A percentile compares a stretch with the other conserved stretches of the same genome.
These are phyloP conservation scores for Natrix natrix DNA, from an alignment of 2,797 vertebrate species.

Conservation along the genomic window DNA sequence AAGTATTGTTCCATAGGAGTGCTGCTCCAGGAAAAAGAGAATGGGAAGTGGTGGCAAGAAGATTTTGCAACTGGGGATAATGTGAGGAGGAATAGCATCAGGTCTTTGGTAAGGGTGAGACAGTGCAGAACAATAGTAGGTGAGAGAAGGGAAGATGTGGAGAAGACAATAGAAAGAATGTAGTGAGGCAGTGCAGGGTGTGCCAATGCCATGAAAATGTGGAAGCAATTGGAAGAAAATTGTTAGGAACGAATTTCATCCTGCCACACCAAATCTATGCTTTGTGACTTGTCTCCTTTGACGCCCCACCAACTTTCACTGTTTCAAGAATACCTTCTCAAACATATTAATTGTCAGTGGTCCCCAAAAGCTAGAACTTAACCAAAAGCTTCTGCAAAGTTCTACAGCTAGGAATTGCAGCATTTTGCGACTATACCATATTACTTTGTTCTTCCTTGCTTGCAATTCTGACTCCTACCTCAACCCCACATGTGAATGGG, in stretches of 20 bases:
- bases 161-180: neutral
- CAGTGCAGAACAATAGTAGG: neutral
- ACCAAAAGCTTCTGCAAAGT: neutral
- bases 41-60: neutral
- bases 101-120: neutral
- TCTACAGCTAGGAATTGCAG: neutral
- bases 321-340: neutral
- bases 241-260: neutral
- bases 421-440: neutral
- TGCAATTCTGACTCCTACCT: neutral
- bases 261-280: neutral
- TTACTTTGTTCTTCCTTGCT: neutral
- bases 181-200: neutral
- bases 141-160: neutral
- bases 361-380: conserved; percentile 1
- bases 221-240: neutral
- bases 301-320: neutral
- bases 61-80: neutral
- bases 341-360: neutral
- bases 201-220: neutral
- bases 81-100: neutral
- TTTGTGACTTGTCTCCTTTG: neutral
- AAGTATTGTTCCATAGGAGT: neutral
- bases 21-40: neutral
- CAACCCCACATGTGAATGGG: neutral